A percentile compares a stretch with the other conserved stretches of the same genome.
These are phyloP conservation scores for Callorhinus ursinus DNA, from an alignment of 2,113 vertebrate genomes.

Conservation along the genomic window DNA sequence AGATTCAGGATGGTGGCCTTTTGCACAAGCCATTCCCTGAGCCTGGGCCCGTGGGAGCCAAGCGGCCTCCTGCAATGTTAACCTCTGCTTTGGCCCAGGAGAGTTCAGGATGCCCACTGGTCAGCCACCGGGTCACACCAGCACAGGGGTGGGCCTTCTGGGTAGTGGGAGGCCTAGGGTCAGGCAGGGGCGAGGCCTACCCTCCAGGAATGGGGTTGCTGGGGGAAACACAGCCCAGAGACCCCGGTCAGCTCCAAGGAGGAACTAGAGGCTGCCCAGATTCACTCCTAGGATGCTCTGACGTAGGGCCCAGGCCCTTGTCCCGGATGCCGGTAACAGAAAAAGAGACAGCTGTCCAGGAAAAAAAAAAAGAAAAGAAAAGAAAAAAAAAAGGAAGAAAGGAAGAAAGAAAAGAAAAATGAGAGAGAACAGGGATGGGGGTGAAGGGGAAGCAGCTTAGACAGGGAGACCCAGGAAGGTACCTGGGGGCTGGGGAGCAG, in stretches of 20 bases:
- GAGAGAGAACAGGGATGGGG: neutral
- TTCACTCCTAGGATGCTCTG: fast-evolving
- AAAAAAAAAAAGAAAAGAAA: neutral
- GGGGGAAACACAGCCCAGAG: neutral
- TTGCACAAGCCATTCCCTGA: neutral
- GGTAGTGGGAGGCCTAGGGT: neutral
- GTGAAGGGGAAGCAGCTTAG: too few relatives aligned
- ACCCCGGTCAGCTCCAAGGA: neutral
- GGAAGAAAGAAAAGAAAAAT: neutral
- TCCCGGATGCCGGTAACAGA: neutral
- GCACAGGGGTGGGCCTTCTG: too few relatives aligned
- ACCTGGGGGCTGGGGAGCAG: fast-evolving
- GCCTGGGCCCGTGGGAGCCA: too few relatives aligned
- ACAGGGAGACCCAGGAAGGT: neutral
- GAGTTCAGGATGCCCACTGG: neutral
- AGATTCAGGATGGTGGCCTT: neutral
- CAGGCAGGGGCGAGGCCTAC: neutral
- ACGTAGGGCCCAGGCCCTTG: neutral
- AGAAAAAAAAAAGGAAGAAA: neutral
- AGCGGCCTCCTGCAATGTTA: fast-evolving
- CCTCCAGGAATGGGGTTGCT: neutral
- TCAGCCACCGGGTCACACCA: fast-evolving
- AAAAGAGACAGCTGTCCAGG: neutral
- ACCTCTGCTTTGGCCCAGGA: neutral
- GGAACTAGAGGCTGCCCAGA: neutral